Percentiles rank a stretch among this genome's conserved stretches.
phyloP scores from a whole-genome alignment of 2,113 vertebrate species.

The Regulus satrapa region DNA sequence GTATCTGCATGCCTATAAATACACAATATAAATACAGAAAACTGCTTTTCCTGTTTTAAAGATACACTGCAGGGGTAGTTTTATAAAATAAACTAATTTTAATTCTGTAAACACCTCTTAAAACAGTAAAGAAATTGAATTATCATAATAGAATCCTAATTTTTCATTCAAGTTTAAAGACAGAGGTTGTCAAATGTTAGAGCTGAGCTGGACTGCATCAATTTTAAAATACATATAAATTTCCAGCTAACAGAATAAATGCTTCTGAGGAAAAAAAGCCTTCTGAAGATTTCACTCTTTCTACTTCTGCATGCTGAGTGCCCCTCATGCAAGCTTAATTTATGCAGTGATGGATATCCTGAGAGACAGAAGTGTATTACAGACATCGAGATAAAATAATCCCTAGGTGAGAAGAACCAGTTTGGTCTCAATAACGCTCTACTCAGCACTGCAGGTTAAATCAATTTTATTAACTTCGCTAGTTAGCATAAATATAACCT shows the following conservation, averaged over 20 bases:
- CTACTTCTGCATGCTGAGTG: neutral
- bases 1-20: neutral
- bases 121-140: neutral
- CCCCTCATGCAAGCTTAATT: constrained; percentile 20
- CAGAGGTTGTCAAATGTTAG: neutral
- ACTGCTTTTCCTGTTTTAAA: neutral
- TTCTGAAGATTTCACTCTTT: neutral
- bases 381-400: constrained; percentile 28
- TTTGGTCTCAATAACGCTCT: neutral
- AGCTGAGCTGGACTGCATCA: neutral
- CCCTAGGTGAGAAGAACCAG: neutral
- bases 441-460: constrained; percentile 11
- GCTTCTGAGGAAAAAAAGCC: neutral
- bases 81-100: neutral
- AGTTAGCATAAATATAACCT: neutral
- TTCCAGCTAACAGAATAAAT: neutral
- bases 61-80: neutral
- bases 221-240: neutral
- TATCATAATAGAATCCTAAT: neutral
- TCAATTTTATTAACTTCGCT: neutral
- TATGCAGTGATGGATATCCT: constrained; percentile 6
- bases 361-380: neutral
- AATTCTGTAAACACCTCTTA: neutral
- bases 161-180: neutral
- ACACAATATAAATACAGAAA: neutral